Evolutionary conservation across 2,797 vertebrate genomes (phyloP), one percentile per base, ranked within the genome.

Genomic region (Platyrinchus mystaceus): DNA sequence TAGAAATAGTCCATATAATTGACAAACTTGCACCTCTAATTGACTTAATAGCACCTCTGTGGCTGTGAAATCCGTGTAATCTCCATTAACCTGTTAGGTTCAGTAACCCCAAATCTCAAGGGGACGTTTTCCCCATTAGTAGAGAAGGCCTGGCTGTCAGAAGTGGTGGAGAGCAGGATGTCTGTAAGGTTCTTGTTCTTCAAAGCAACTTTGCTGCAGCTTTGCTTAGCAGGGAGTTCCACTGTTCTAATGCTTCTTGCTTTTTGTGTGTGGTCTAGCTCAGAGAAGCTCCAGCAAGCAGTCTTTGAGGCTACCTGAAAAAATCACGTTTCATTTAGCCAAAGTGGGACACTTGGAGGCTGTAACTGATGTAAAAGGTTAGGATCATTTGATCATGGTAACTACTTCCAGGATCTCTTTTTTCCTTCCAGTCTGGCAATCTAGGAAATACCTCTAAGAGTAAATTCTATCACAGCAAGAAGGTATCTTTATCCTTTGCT

Each of bases 41-140:
- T 89, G 90, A 93, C 88, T 76, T 79, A 69, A 91, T 90, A 94
- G 82, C 83, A 92, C 73, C 85, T 93, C 82, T 96, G 93, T 95
- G 93, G 87, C 85, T 94, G 58, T 79, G 74, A 84, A 92, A 90
- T 89, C 79, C 1, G 3, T 4, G 12, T 83, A 59, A 89, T 89
- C 58, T 94, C 90, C 88, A 89, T 95, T 92, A 96, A 94, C 68
- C 68, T 84, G 69, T 85, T 73, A 78, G 85, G 87, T 85, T 95
- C 50, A 78, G 79, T 95, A 84, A 92, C 84, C 63, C 66, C 84
- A 73, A 46, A 92, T 92, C 89, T 85, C 43, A 0, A 22, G 67
- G 64, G 88, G 43, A 76, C 4, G 9, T 78, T 93, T 81, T 88
- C 47, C 59, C 41, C 4, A 11, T 93, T 91, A 93, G 79, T 4